phyloP scores from a whole-genome alignment of 2,113 vertebrate species.

The Terrapene triunguis region DNA sequence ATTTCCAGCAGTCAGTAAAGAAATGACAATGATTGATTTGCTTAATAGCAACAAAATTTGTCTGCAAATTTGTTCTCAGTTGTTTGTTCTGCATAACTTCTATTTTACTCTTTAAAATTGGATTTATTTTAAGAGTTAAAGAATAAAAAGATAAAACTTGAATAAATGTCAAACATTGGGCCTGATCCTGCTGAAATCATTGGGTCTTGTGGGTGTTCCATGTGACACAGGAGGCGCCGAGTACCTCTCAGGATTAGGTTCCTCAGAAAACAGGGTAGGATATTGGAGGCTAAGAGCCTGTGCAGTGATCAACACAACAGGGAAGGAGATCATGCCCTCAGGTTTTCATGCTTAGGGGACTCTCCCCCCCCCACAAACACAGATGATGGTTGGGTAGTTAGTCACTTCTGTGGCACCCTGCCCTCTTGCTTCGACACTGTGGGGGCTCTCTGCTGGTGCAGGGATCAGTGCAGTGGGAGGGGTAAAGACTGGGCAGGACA shows the following conservation, averaged over 20 bases:
- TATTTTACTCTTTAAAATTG: not conserved
- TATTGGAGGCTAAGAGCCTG: not conserved
- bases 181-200: not conserved
- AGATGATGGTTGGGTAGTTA: rapidly evolving
- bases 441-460: not conserved
- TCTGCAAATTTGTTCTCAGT: not conserved
- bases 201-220: rapidly evolving
- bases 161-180: not conserved
- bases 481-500: not conserved
- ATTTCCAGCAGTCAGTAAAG: not conserved
- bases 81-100: not conserved
- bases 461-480: not conserved
- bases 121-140: not conserved
- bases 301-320: not conserved
- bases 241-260: not conserved
- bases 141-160: not conserved
- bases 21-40: not conserved
- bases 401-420: not conserved
- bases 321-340: not conserved
- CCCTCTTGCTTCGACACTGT: not conserved
- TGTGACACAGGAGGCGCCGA: not conserved
- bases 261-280: not conserved
- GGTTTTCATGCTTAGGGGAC: rapidly evolving
- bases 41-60: not conserved
- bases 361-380: not conserved